Evolutionary conservation across 2,888 invertebrate species (phyloP).

Genomic region (Entomobrya proxima): DNA sequence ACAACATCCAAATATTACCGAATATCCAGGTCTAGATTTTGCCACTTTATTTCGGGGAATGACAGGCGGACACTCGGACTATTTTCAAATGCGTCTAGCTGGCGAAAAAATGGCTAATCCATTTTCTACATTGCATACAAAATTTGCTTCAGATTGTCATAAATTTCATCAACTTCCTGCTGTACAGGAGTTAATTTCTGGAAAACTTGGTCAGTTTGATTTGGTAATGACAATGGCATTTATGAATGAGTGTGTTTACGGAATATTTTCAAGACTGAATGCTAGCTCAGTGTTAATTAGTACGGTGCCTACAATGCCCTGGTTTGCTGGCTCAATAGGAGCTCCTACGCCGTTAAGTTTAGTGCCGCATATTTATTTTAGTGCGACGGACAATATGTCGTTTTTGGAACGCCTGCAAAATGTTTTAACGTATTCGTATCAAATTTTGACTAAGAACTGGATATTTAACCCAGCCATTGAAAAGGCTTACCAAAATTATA

Average conservation of each 20-base stretch:
- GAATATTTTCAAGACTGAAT: conserved; percentile 73
- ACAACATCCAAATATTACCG: conserved; percentile 77
- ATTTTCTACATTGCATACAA: background rate
- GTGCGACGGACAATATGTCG: conserved; percentile 73
- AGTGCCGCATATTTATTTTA: conserved; percentile 76
- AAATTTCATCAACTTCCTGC: conserved; percentile 20
- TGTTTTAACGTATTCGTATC: conserved; percentile 76
- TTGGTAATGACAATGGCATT: conserved; percentile 75
- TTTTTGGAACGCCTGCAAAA: conserved; percentile 75
- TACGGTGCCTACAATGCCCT: conserved; percentile 44
- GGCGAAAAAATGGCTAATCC: conserved; percentile 5
- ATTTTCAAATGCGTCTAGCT: conserved; percentile 41
- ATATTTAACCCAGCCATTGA: conserved; percentile 76
- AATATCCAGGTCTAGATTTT: conserved; percentile 45
- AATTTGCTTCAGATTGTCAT: conserved; percentile 5
- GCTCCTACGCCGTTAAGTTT: conserved; percentile 75
- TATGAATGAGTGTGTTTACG: conserved; percentile 75
- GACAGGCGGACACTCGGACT: background rate
- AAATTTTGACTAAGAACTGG: conserved; percentile 76
- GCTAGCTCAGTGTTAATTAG: conserved; percentile 77
- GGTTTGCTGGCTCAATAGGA: conserved; percentile 47
- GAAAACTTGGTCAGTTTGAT: conserved; percentile 71
- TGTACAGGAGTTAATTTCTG: conserved; percentile 19
- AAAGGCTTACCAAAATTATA: conserved; percentile 42
- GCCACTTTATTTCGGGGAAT: background rate